Percentiles rank a stretch among this genome's conserved stretches.
These are phyloP conservation scores for Heliconius himera DNA, from an alignment of 1,140 invertebrate species.

Conservation along the genomic window DNA sequence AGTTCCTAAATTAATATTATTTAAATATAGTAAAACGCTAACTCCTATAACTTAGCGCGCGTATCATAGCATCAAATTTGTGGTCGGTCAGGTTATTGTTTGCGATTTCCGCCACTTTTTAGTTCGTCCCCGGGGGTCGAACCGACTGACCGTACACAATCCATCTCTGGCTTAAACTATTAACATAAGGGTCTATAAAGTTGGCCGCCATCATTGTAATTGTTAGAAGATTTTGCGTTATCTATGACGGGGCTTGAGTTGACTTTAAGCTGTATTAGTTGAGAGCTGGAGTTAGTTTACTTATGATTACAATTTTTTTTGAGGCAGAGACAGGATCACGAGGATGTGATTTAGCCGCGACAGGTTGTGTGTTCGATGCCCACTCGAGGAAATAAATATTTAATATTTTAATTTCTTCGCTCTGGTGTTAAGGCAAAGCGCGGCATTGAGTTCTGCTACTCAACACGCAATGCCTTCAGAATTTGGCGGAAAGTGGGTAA, in stretches of 20 bases:
- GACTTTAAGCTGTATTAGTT: not conserved
- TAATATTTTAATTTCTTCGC: too few relatives aligned
- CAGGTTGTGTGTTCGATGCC: too few relatives aligned
- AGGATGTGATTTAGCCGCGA: too few relatives aligned
- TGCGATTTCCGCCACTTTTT: constrained; percentile 57
- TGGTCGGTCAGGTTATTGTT: constrained; percentile 54
- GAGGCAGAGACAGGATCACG: too few relatives aligned
- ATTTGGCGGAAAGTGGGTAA: too few relatives aligned
- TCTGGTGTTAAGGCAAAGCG: too few relatives aligned
- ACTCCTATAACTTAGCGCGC: constrained; percentile 24
- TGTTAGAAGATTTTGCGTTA: constrained; percentile 5
- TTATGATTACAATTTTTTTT: not conserved
- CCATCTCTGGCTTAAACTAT: constrained; percentile 54
- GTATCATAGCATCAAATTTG: constrained; percentile 57
- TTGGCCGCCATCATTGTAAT: constrained; percentile 21
- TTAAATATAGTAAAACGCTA: not conserved
- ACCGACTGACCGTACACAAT: constrained; percentile 40
- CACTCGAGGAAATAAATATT: too few relatives aligned
- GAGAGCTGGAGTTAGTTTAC: not conserved
- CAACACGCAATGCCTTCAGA: too few relatives aligned
- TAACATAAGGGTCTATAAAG: constrained; percentile 45
- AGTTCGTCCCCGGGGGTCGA: constrained; percentile 54
- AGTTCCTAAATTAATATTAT: too few relatives aligned
- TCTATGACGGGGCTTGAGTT: constrained; percentile 3
- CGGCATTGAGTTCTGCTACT: not conserved